phyloP scores from a whole-genome alignment of 2,888 invertebrate species.

The Azorinus chamasolen region DNA sequence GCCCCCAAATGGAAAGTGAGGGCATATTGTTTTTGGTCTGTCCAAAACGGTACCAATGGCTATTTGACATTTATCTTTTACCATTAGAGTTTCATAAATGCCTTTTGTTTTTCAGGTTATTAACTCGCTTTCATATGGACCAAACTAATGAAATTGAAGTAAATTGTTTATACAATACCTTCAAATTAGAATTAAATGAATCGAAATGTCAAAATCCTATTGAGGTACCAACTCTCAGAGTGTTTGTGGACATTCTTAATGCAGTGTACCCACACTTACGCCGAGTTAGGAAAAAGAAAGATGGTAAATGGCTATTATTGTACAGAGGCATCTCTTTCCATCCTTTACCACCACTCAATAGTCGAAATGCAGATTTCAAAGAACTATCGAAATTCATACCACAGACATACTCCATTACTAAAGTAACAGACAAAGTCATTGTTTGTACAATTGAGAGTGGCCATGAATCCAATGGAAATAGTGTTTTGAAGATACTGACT shows the following conservation, averaged over 20 bases:
- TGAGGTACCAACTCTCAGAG: too few species aligned
- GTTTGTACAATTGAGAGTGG: slow-evolving; percentile 16
- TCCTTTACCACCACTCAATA: too few species aligned
- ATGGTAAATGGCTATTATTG: too few species aligned
- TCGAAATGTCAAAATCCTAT: not conserved
- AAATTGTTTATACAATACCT: slow-evolving; percentile 18
- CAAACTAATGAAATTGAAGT: slow-evolving; percentile 20
- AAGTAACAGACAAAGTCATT: slow-evolving; percentile 15
- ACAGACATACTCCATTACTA: too few species aligned
- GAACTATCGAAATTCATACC: slow-evolving; percentile 17
- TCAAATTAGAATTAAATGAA: too few species aligned
- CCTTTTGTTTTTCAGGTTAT: slow-evolving; percentile 30
- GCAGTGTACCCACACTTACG: slow-evolving; percentile 11
- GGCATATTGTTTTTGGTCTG: too few species aligned
- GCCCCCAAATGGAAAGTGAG: too few species aligned
- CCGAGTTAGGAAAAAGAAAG: slow-evolving; percentile 13
- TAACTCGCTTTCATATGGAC: slow-evolving; percentile 18
- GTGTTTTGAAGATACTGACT: slow-evolving; percentile 15
- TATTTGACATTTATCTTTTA: not conserved
- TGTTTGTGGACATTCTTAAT: slow-evolving; percentile 14
- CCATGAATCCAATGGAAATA: slow-evolving; percentile 6
- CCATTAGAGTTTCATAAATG: not conserved
- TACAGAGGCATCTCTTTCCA: too few species aligned
- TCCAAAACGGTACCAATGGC: too few species aligned
- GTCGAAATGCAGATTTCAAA: too few species aligned